phyloP scores from a whole-genome alignment of 2,113 vertebrate genomes.

The Zosterops pallidus region DNA sequence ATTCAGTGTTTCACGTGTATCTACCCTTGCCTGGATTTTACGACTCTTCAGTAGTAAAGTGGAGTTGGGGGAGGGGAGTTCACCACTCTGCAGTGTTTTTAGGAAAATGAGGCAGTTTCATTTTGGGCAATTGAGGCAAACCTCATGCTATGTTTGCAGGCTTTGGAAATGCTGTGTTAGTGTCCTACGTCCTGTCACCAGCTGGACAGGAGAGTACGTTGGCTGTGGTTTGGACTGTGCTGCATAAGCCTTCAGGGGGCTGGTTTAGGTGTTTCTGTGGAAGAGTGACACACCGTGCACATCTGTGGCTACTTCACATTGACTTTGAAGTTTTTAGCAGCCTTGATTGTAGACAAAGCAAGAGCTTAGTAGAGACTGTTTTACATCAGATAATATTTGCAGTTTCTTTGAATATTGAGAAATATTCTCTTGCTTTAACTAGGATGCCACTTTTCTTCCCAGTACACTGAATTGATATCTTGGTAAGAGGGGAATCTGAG shows the following conservation, averaged over 20 bases:
- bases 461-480: not conserved
- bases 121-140: not conserved
- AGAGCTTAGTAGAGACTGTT: not conserved
- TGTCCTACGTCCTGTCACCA: not conserved
- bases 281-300: fast-evolving
- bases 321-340: not conserved
- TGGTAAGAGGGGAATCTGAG: not conserved
- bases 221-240: not conserved
- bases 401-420: not conserved
- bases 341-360: not conserved
- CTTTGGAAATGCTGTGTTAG: not conserved
- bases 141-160: not conserved
- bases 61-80: fast-evolving
- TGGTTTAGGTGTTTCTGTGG: not conserved
- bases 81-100: not conserved
- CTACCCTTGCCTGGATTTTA: not conserved
- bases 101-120: not conserved
- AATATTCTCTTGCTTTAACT: not conserved
- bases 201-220: fast-evolving
- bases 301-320: not conserved
- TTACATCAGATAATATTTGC: not conserved
- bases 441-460: not conserved
- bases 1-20: not conserved
- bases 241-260: not conserved
- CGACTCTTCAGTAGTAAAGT: not conserved